A percentile compares a stretch with the other conserved stretches of the same genome.
Conservation (phyloP, 2,113 vertebrate genomes). For the Heliornis fulica region DNA sequence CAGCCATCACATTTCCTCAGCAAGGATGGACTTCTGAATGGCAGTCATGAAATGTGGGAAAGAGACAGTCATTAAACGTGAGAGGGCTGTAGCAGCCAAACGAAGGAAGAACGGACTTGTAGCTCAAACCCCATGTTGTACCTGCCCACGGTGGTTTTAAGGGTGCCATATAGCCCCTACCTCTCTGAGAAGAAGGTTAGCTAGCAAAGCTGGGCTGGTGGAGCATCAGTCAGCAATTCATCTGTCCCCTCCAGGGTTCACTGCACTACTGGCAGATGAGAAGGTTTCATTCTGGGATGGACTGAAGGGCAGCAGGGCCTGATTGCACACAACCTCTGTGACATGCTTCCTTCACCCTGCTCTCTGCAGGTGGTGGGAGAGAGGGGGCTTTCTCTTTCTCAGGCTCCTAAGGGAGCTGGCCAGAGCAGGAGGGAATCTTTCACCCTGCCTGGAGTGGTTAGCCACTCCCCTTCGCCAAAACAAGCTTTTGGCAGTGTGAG, state of each 20-base stretch:
- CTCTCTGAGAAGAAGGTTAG: not conserved
- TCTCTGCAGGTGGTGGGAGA: not conserved
- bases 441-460: not conserved
- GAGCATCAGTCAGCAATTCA: accelerated
- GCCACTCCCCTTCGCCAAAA: not conserved
- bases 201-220: not conserved
- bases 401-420: not conserved
- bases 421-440: not conserved
- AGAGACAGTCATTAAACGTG: not conserved
- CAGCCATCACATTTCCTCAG: not conserved
- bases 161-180: not conserved
- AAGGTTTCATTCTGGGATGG: not conserved
- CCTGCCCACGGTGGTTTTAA: not conserved
- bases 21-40: not conserved
- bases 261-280: not conserved
- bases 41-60: accelerated
- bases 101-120: not conserved
- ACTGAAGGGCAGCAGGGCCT: not conserved
- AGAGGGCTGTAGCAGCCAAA: not conserved
- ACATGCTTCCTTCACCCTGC: not conserved
- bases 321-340: not conserved
- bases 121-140: not conserved
- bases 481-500: not conserved
- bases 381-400: not conserved
- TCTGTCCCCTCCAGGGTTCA: accelerated